Evolutionary conservation across 53 echinoderm and acorn worm species (phyloP), one percentile per base, ranked within the genome.

Genomic region (Temnopleurus reevesii): DNA sequence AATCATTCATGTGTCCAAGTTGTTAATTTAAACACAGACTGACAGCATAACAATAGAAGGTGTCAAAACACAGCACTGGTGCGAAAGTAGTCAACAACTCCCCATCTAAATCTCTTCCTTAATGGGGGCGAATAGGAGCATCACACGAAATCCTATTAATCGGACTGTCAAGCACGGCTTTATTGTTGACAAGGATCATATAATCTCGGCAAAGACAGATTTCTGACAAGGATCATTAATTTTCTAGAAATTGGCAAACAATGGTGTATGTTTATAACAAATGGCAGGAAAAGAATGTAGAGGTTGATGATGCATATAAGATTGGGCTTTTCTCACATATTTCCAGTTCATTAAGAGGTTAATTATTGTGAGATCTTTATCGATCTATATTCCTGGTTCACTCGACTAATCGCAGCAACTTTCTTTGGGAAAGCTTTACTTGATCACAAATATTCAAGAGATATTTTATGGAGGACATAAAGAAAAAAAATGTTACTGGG

Each of bases 81-180:
- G 4, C 34, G 18, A 63, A 63, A 31, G 9, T 3, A 56, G 18
- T 19, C 4, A 9, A 63, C 30, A 15, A 5, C 1, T 38, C 41
- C 41, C 19, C 21, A 21, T n/a, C 21, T 5, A 9, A 71, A 71
- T 71, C n/a, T 21, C 33, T 4, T 21, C 38, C 7, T 10, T 71
- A 41, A 36, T n/a, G 41, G 21, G 71, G 21, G n/a, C 21, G 71
- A 0, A 21, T 12, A n/a, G 71, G 71, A 71, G 41, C 23, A 71
- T 71, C 41, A 41, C 38, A 41, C 33, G 27, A 36, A 71, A 71
- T 71, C 71, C 71, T 38, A 71, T 71, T 71, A 71, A 71, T 71
- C 38, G 71, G 71, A 71, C 71, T 41, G 41, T 71, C 71, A 71
- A 13, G 71, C 38, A 71, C n/a, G n/a, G n/a, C 38, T 71, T 71